Conservation (phyloP, 2,113 vertebrate species). For the Lepisosteus oculatus region DNA sequence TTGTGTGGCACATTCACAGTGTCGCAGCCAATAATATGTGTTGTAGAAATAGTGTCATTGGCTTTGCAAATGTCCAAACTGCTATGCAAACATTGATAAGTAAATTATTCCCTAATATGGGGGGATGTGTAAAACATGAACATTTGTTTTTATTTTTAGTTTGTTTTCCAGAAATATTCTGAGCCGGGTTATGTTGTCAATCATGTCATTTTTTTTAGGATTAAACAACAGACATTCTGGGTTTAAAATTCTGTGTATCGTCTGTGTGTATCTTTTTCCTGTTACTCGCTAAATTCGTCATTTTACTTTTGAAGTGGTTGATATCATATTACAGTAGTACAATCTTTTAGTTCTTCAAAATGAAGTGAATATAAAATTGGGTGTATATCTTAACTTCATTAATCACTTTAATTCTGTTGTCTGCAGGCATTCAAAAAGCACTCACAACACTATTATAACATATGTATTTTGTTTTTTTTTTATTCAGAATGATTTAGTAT, state of each 20-base stretch:
- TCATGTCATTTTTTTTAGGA: constrained; percentile 60
- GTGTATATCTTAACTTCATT: too few relatives aligned
- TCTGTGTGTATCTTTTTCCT: too few relatives aligned
- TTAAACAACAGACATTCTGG: constrained; percentile 60
- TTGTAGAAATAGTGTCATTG: neutral
- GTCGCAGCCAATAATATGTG: neutral
- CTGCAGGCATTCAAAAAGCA: too few relatives aligned
- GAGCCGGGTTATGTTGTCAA: constrained; percentile 57
- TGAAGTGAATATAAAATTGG: too few relatives aligned
- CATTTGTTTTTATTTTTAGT: constrained; percentile 28
- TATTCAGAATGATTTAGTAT: too few relatives aligned
- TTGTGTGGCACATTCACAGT: neutral
- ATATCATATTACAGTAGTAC: too few relatives aligned
- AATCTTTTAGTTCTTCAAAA: too few relatives aligned
- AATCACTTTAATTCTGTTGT: too few relatives aligned
- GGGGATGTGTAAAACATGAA: constrained; percentile 46
- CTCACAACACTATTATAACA: too few relatives aligned
- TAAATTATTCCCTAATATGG: constrained; percentile 10
- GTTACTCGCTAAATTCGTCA: too few relatives aligned
- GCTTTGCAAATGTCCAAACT: constrained; percentile 10
- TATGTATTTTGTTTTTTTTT: too few relatives aligned
- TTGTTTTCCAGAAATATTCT: constrained; percentile 23
- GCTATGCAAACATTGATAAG: constrained; percentile 22
- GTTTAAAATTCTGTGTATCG: constrained; percentile 34
- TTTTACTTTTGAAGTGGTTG: too few relatives aligned